Conservation (phyloP, 2,797 vertebrate genomes). For the Argentina silus region DNA sequence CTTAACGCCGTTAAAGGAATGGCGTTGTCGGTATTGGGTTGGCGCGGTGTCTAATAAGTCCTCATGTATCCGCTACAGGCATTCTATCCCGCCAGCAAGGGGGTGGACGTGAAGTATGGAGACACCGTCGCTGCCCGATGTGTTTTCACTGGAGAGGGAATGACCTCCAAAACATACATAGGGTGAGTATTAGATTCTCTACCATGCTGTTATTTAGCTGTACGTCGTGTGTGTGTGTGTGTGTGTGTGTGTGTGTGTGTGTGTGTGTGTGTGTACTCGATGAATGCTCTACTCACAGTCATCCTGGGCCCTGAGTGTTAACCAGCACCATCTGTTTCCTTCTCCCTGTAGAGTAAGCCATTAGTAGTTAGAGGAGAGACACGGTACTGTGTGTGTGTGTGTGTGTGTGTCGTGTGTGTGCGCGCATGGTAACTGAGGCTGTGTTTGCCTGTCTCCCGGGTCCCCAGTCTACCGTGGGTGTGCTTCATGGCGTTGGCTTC, state of each 20-base stretch:
- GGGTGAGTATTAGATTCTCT: constrained; percentile 79
- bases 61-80: constrained; percentile 74
- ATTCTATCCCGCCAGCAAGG: constrained; percentile 87
- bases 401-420: neutral
- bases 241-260: too few species aligned
- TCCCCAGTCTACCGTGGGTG: neutral
- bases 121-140: constrained; percentile 92
- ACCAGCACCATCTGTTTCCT: constrained; percentile 2
- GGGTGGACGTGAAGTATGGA: constrained; percentile 82
- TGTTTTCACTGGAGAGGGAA: constrained; percentile 92
- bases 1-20: neutral
- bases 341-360: constrained; percentile 18
- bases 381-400: constrained; percentile 22
- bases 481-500: constrained; percentile 27
- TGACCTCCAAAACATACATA: constrained; percentile 85
- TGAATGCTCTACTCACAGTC: neutral
- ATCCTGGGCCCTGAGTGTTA: neutral
- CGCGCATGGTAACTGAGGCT: neutral
- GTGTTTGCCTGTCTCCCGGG: constrained; percentile 15
- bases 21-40: neutral
- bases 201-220: neutral
- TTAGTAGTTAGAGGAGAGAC: constrained; percentile 17
- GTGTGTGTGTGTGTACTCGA: neutral
- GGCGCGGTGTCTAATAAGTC: constrained; percentile 15
- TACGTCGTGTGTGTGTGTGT: too few species aligned